Base-by-base conservation (phyloP, 2,888 invertebrate genomes). In the Ophion ellenae region DNA sequence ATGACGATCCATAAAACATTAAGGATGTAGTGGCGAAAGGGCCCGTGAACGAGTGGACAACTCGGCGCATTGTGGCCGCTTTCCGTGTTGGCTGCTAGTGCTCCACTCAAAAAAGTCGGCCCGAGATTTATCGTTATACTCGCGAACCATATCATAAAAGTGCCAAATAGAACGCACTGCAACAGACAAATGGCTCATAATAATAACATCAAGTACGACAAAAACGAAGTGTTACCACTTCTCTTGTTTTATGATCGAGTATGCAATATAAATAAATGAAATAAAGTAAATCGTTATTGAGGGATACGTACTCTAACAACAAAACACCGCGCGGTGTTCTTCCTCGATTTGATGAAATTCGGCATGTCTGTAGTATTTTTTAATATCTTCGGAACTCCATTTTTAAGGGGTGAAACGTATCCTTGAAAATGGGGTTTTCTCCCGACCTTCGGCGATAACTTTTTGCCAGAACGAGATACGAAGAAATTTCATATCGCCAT, bases 91-190 rank as follows among this genome's bases (percentile, higher is more conserved):
- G 97, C 97, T 14, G 97, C 97, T 88, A 97, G 94, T 66, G 97
- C 97, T 74, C 97, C 97, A 92, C 96, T 97, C 91, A 98, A 95
- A 94, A 98, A 97, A 57, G 97, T 97, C 47, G 98, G 98, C 40
- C 98, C 98, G 90, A 98, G 96, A 95, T 98, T 98, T 94, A 98
- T 97, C 76, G 98, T 97, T 93, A 98, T 97, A 88, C 97, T 97
- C 78, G 98, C 97, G 94, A 98, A 98, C 98, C 98, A 98, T 92
- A 98, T 98, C 97, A 98, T 98, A 94, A 97, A 97, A 77, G 98
- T 96, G 87, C 98, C 98, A 94, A 98, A 98, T 73, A 98, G 95
- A 86, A 98, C 97, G 94, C 98, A 98, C 95, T 97, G 97, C 47
- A 91, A 93, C 78, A 77, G 7, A 75, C 24, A 6, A 61, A 53